Evolutionary conservation across 2,888 invertebrate genomes (phyloP).

Genomic region (Pristionchus maxplancki): DNA sequence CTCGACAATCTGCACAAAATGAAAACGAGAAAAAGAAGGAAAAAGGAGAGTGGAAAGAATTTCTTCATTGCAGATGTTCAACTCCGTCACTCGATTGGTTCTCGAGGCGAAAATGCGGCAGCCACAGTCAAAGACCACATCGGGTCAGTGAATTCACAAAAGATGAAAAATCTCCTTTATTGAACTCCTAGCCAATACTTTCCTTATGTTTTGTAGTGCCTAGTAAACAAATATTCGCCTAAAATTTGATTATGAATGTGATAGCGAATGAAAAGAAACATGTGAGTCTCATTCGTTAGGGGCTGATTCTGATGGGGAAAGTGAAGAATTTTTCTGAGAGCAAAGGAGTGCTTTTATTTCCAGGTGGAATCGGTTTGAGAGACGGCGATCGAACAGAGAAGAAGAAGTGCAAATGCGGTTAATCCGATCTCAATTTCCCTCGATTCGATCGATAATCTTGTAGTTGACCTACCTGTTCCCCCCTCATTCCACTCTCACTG

Average conservation of each 20-base stretch:
- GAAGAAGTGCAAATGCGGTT: slow-evolving; percentile 62
- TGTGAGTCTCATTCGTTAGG: too few relatives aligned
- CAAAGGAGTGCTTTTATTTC: too few relatives aligned
- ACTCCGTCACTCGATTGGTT: slow-evolving; percentile 87
- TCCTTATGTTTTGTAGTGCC: too few relatives aligned
- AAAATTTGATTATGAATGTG: too few relatives aligned
- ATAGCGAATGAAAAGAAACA: too few relatives aligned
- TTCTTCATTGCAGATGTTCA: slow-evolving; percentile 83
- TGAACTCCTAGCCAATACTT: too few relatives aligned
- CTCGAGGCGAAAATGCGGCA: slow-evolving; percentile 85
- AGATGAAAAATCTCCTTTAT: too few relatives aligned
- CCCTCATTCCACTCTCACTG: neutral
- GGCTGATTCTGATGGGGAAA: too few relatives aligned
- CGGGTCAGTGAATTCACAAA: neutral
- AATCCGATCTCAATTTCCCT: neutral
- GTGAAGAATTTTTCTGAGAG: too few relatives aligned
- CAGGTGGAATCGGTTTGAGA: slow-evolving; percentile 44
- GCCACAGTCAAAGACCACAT: slow-evolving; percentile 54
- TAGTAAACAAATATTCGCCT: too few relatives aligned
- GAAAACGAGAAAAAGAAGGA: neutral
- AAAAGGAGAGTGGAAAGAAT: neutral
- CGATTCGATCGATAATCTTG: neutral
- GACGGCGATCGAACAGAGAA: slow-evolving; percentile 50
- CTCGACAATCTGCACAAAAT: neutral
- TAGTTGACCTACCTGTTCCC: neutral